Conservation (phyloP, 2,797 vertebrate genomes). For the Clarias fuscus region DNA sequence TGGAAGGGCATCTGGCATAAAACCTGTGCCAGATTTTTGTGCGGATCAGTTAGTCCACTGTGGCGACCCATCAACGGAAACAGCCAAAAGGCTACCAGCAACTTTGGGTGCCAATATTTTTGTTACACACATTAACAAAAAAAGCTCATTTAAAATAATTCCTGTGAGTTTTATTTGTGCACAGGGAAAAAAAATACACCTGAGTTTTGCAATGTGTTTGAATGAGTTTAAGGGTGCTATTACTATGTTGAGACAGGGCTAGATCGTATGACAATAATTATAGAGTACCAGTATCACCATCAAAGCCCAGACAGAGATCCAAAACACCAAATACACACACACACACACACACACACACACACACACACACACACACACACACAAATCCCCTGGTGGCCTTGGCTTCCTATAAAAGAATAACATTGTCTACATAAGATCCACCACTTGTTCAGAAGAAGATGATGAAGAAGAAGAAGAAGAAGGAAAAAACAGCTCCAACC, state of each 20-base stretch:
- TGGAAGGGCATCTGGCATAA: no score
- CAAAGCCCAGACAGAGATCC: constrained; percentile 31
- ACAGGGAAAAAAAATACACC: not conserved
- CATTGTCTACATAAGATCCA: constrained; percentile 17
- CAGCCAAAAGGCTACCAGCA: no score
- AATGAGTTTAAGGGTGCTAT: not conserved
- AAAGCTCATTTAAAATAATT: not conserved
- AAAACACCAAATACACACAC: constrained; percentile 23
- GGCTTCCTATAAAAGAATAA: constrained; percentile 10
- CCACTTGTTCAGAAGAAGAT: not conserved
- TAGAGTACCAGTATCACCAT: constrained; percentile 30
- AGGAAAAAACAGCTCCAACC: not conserved
- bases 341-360: constrained; percentile 38
- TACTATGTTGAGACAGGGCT: no score
- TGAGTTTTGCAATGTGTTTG: not conserved
- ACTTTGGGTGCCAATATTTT: not conserved
- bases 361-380: constrained; percentile 37
- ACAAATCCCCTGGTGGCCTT: not conserved
- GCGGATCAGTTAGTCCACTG: no score
- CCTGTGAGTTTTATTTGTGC: not conserved
- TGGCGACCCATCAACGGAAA: no score
- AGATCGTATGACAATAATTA: constrained; percentile 18
- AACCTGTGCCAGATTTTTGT: no score
- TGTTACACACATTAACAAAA: not conserved
- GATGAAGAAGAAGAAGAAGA: not conserved